These are phyloP conservation scores for Eucriotettix oculatus DNA, from an alignment of 2,888 invertebrate species.

Conservation along the genomic window DNA sequence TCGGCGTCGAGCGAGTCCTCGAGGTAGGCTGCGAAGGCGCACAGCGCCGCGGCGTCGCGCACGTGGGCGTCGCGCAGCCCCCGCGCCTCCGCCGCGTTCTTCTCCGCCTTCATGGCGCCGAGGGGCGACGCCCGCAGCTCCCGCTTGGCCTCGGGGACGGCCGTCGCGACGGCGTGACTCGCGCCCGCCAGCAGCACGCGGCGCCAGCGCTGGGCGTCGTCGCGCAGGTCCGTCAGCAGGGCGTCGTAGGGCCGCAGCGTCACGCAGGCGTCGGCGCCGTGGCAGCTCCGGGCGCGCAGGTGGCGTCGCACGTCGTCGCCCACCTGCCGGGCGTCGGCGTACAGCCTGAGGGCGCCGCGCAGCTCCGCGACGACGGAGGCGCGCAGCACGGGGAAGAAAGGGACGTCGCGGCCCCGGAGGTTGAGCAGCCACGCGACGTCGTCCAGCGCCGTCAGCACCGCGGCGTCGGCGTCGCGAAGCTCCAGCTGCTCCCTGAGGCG, in stretches of 20 bases:
- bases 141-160: constrained; percentile 32
- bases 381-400: constrained; percentile 61
- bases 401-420: constrained; percentile 70
- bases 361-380: constrained; percentile 57
- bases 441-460: constrained; percentile 71
- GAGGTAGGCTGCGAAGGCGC: constrained; percentile 63
- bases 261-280: constrained; percentile 28
- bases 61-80: constrained; percentile 77
- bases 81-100: constrained; percentile 59
- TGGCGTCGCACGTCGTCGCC: constrained; percentile 45
- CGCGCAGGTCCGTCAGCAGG: constrained; percentile 53
- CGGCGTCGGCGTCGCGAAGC: constrained; percentile 48
- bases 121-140: constrained; percentile 60
- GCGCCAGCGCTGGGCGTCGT: constrained; percentile 42
- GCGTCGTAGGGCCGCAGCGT: constrained; percentile 47
- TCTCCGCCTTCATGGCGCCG: constrained; percentile 69
- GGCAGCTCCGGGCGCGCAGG: constrained; percentile 58
- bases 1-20: constrained; percentile 36
- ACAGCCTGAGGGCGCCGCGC: constrained; percentile 49
- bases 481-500: constrained; percentile 45
- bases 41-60: constrained; percentile 76
- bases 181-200: constrained; percentile 57
- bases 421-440: constrained; percentile 82
- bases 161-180: constrained; percentile 39
- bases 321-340: constrained; percentile 48